Conservation (phyloP, 2,113 vertebrate genomes). For the Odontesthes bonariensis region DNA sequence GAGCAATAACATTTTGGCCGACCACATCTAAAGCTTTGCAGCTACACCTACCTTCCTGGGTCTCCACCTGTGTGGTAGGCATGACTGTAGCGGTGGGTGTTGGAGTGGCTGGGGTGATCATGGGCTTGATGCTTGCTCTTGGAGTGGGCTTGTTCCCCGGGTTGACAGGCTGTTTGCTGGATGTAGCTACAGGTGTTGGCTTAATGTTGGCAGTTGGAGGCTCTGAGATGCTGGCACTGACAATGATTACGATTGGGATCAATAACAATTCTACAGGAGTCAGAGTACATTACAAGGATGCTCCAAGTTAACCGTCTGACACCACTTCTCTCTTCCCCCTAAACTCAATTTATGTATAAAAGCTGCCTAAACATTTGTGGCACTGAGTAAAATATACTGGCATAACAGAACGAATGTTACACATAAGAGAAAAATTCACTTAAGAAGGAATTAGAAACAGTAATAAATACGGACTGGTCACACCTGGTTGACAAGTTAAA, state of each 20-base stretch:
- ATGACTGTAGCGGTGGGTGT: slow-evolving; percentile 98
- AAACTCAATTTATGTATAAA: rapidly evolving
- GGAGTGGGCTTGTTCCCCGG: slow-evolving; percentile 96
- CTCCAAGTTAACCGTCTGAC: background rate
- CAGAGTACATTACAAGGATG: background rate
- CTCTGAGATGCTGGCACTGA: slow-evolving; percentile 92
- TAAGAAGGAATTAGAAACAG: background rate
- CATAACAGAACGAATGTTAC: background rate
- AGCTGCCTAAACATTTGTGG: background rate
- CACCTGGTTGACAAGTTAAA: background rate
- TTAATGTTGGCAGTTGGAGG: slow-evolving; percentile 98
- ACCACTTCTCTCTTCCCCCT: no score
- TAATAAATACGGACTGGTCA: background rate
- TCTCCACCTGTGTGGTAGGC: slow-evolving; percentile 98
- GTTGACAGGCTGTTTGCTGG: slow-evolving; percentile 93
- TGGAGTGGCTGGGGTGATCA: slow-evolving; percentile 96
- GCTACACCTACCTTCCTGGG: slow-evolving; percentile 88
- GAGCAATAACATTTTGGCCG: rapidly evolving
- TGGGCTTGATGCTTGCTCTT: slow-evolving; percentile 96
- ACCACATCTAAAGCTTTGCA: background rate
- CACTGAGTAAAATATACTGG: background rate
- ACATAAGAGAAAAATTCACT: background rate
- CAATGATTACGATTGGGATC: background rate
- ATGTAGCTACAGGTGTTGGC: slow-evolving; percentile 94
- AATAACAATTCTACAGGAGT: background rate